A percentile compares a stretch with the other conserved stretches of the same genome.
phyloP scores from a whole-genome alignment of 2,797 vertebrate genomes.

The Enteromius fasciolatus region DNA sequence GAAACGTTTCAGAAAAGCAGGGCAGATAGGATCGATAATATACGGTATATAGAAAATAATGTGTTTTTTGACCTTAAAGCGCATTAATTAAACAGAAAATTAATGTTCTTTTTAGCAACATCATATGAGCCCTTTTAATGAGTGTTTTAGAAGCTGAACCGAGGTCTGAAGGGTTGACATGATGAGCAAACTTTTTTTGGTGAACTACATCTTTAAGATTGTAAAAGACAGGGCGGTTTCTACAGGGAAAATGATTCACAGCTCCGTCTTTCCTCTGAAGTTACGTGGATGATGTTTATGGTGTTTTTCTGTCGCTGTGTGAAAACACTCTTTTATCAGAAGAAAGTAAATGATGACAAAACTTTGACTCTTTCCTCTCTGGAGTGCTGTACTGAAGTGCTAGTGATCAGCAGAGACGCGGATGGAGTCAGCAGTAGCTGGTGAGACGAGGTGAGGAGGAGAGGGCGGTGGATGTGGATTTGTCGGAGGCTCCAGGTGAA shows the following conservation, averaged over 20 bases:
- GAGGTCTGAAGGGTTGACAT: neutral
- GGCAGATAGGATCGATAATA: neutral
- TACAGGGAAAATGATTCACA: too few relatives aligned
- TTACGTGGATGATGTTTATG: neutral
- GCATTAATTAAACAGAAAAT: neutral
- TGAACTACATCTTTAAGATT: neutral
- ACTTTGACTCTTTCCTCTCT: neutral
- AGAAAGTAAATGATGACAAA: neutral
- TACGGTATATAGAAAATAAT: neutral
- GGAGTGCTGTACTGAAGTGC: neutral
- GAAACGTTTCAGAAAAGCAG: too few relatives aligned
- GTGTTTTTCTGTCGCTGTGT: neutral
- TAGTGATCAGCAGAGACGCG: neutral
- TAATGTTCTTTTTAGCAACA: neutral
- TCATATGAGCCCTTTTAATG: neutral
- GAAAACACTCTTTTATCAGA: too few relatives aligned
- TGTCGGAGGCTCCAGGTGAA: constrained; percentile 49
- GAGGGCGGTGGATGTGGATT: neutral
- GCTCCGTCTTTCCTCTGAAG: neutral
- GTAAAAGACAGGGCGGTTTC: too few relatives aligned
- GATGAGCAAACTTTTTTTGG: neutral
- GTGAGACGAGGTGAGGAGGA: constrained; percentile 49
- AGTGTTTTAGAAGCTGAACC: neutral
- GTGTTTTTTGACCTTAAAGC: too few relatives aligned
- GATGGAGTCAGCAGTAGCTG: constrained; percentile 51